These are phyloP conservation scores for Dendrocopos noguchii DNA, from an alignment of 2,113 vertebrate genomes.

Conservation along the genomic window DNA sequence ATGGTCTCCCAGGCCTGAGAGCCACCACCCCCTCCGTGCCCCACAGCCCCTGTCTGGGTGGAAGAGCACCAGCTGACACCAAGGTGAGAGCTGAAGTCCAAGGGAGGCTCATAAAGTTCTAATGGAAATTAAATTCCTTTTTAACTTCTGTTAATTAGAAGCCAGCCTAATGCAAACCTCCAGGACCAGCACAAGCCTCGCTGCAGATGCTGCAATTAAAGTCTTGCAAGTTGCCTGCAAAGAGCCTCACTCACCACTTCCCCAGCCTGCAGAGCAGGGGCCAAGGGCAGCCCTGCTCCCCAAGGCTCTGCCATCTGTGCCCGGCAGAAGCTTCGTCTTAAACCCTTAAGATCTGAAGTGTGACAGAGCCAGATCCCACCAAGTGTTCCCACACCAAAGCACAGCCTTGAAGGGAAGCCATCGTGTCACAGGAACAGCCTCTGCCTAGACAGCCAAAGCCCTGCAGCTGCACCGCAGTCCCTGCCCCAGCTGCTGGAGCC, in stretches of 20 bases:
- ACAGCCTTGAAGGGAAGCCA: background rate
- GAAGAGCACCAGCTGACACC: background rate
- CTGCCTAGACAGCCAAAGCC: background rate
- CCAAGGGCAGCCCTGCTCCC: background rate
- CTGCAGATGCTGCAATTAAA: constrained; percentile 44
- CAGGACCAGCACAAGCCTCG: background rate
- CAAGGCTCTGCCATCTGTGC: constrained; percentile 7
- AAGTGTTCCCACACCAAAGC: constrained; percentile 25
- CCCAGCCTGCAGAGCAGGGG: background rate
- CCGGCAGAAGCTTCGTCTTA: background rate
- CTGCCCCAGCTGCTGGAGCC: background rate
- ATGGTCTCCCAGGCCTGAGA: fast-evolving
- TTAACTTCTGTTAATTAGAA: constrained; percentile 34
- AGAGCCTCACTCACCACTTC: background rate
- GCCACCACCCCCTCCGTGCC: background rate
- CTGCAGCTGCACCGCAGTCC: background rate
- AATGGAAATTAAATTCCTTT: background rate
- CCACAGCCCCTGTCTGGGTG: background rate
- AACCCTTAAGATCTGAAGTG: constrained; percentile 12
- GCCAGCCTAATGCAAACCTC: background rate
- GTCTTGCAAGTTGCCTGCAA: background rate
- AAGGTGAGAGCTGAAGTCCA: background rate
- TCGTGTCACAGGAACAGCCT: background rate
- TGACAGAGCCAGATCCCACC: constrained; percentile 5
- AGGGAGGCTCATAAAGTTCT: background rate